Percentiles rank a stretch among this genome's conserved stretches.
Conservation (phyloP, 2,113 vertebrate species). For the Halcyon senegalensis region DNA sequence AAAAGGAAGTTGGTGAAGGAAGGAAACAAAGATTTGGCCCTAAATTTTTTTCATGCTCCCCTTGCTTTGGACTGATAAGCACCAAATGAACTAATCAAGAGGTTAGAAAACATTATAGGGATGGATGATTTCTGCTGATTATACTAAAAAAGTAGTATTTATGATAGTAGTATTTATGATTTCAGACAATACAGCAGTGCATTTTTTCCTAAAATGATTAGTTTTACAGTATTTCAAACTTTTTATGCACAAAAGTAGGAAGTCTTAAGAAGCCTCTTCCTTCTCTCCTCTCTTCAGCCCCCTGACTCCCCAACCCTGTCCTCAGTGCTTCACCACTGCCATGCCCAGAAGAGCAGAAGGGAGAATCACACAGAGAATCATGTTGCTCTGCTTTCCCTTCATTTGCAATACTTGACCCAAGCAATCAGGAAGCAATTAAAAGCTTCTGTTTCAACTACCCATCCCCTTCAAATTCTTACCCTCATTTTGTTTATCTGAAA, state of each 20-base stretch:
- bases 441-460: conserved; percentile 35
- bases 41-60: conserved; percentile 43
- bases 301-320: background rate
- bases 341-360: background rate
- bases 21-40: conserved; percentile 3
- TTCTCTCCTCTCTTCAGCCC: background rate
- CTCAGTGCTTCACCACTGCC: background rate
- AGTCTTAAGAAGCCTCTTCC: background rate
- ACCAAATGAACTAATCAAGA: conserved; percentile 39
- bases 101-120: background rate
- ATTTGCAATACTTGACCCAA: conserved; percentile 22
- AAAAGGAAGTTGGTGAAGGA: background rate
- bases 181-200: background rate
- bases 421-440: conserved; percentile 48
- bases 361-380: conserved; percentile 24
- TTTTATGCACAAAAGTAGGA: background rate
- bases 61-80: conserved; percentile 19
- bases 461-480: conserved; percentile 6
- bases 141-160: background rate
- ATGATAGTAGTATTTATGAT: background rate
- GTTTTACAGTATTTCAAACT: background rate
- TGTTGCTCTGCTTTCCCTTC: conserved; percentile 19
- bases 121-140: conserved; percentile 37
- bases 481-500: conserved; percentile 6
- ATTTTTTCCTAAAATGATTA: background rate